phyloP scores from a whole-genome alignment of 2,113 vertebrate species.

The Scophthalmus maximus region DNA sequence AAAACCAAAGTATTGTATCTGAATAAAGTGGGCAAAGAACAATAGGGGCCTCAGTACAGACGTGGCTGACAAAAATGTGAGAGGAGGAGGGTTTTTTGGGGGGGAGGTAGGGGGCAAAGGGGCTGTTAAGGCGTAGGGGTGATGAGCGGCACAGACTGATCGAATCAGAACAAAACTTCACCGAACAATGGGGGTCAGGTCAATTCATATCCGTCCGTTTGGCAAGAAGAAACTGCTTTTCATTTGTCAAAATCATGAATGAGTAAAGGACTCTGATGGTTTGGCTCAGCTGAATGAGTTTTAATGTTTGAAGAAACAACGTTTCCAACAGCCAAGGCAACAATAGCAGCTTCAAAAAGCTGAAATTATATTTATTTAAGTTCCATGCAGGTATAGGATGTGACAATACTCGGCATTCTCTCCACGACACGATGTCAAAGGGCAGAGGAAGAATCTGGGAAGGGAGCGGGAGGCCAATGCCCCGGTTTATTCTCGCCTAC shows the following conservation, averaged over 20 bases:
- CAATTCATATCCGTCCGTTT: not conserved
- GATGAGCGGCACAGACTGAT: constrained; percentile 16
- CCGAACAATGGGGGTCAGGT: not conserved
- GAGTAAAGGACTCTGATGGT: not conserved
- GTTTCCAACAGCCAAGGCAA: too few species aligned
- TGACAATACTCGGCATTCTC: not conserved
- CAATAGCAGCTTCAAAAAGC: not conserved
- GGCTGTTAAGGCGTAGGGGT: not conserved
- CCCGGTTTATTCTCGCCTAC: constrained; percentile 46
- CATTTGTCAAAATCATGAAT: not conserved
- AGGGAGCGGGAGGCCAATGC: constrained; percentile 3
- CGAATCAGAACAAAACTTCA: constrained; percentile 19
- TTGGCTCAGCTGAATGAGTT: not conserved
- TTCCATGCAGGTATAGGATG: constrained; percentile 39
- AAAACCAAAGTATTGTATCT: constrained; percentile 50
- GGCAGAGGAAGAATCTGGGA: constrained; percentile 19
- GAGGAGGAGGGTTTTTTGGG: not conserved
- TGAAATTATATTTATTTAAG: not conserved
- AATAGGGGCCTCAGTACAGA: constrained; percentile 57
- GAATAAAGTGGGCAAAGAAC: constrained; percentile 61
- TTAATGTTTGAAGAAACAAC: too few species aligned
- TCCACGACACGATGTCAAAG: constrained; percentile 37
- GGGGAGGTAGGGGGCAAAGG: not conserved
- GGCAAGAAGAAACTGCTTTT: not conserved
- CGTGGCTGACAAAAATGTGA: constrained; percentile 34